Evolutionary conservation across 2,797 vertebrate genomes (phyloP).

Genomic region (Enoplosus armatus): DNA sequence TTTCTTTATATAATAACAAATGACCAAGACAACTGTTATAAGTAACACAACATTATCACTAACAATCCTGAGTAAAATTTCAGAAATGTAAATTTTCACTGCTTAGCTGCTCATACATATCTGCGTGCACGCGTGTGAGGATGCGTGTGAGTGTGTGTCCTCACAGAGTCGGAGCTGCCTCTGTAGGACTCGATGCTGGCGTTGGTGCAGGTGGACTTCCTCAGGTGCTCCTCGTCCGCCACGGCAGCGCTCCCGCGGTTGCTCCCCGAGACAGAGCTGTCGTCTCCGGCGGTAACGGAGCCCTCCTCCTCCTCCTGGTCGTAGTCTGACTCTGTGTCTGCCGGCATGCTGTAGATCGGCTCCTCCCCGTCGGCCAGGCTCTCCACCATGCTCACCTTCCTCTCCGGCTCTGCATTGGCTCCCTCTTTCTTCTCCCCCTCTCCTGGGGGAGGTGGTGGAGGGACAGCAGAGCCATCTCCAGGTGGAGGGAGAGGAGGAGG

Average conservation of each 20-base stretch:
- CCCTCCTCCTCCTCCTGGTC: slow-evolving; percentile 94
- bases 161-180: slow-evolving; percentile 94
- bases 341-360: slow-evolving; percentile 89
- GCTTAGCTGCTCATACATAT: slow-evolving; percentile 72
- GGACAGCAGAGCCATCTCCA: slow-evolving; percentile 44
- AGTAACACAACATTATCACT: background rate
- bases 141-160: slow-evolving; percentile 79
- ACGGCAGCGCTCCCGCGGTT: slow-evolving; percentile 83
- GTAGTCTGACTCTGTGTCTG: slow-evolving; percentile 92
- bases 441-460: slow-evolving; percentile 56
- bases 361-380: slow-evolving; percentile 88
- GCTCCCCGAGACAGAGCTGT: slow-evolving; percentile 80
- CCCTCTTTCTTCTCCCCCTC: slow-evolving; percentile 58
- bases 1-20: background rate
- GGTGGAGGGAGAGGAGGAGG: slow-evolving; percentile 65
- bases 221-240: slow-evolving; percentile 85
- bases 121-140: slow-evolving; percentile 74
- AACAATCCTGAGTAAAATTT: background rate
- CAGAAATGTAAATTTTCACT: slow-evolving; percentile 1
- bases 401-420: slow-evolving; percentile 67
- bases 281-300: slow-evolving; percentile 82
- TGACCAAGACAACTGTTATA: too few species aligned
- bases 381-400: slow-evolving; percentile 81
- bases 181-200: slow-evolving; percentile 90
- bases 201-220: slow-evolving; percentile 90